Conservation (phyloP, 2,888 invertebrate genomes). For the Nowickia ferox region DNA sequence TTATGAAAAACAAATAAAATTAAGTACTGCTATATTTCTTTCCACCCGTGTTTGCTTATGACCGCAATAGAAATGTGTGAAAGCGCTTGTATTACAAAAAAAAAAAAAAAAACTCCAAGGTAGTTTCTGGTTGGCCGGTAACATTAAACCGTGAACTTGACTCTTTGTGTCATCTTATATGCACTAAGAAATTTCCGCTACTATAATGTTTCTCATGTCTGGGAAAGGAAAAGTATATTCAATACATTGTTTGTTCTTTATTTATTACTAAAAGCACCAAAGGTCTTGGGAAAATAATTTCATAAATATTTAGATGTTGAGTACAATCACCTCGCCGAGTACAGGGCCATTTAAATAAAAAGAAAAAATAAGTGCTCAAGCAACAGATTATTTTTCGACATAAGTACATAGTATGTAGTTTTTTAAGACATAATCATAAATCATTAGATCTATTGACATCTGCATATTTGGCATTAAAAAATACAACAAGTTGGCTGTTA, state of each 20-base stretch:
- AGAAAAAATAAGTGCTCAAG: too few species aligned
- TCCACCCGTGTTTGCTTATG: not conserved
- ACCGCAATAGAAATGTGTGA: not conserved
- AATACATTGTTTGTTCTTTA: not conserved
- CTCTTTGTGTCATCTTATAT: slow-evolving; percentile 25
- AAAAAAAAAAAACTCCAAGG: slow-evolving; percentile 17
- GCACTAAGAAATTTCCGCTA: slow-evolving; percentile 38
- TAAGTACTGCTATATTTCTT: not conserved
- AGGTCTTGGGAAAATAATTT: slow-evolving; percentile 28
- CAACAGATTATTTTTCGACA: not conserved
- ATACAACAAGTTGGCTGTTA: not conserved
- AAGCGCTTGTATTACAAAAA: slow-evolving; percentile 5
- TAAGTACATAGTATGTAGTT: not conserved
- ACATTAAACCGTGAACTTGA: slow-evolving; percentile 65
- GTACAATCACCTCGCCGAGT: slow-evolving; percentile 10
- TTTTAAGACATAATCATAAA: not conserved
- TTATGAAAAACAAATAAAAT: too few species aligned
- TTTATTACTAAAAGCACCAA: slow-evolving; percentile 11
- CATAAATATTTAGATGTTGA: slow-evolving; percentile 10
- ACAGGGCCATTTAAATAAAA: not conserved
- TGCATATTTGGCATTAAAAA: not conserved
- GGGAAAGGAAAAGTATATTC: not conserved
- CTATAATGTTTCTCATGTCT: slow-evolving; percentile 19
- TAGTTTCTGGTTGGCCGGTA: slow-evolving; percentile 34
- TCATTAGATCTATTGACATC: not conserved